Percentiles rank a stretch among this genome's conserved stretches.
phyloP scores from a whole-genome alignment of 2,888 invertebrate species.

The Monochamus alternatus region DNA sequence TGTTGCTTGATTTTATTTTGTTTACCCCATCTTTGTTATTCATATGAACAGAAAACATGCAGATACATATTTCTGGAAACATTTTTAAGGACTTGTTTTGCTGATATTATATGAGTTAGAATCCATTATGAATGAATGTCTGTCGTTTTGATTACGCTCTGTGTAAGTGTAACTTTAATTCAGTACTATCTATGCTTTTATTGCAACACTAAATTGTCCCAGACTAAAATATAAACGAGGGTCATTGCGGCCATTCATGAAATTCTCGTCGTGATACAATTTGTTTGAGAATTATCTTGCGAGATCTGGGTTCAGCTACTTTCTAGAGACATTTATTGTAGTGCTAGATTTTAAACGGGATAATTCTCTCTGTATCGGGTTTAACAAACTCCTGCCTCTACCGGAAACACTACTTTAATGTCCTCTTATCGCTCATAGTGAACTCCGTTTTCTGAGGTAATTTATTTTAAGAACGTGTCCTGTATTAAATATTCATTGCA shows the following conservation, averaged over 20 bases:
- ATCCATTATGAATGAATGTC: no score
- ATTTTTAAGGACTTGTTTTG: no score
- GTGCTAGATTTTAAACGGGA: conserved; percentile 9
- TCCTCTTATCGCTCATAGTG: conserved; percentile 1
- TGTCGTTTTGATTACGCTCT: no score
- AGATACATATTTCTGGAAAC: no score
- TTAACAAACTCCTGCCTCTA: conserved; percentile 3
- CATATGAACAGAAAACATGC: no score
- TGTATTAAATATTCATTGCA: background rate
- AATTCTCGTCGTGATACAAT: background rate
- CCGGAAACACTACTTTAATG: background rate
- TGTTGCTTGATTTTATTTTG: no score
- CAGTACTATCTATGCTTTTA: no score
- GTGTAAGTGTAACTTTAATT: no score
- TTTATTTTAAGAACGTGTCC: conserved; percentile 3
- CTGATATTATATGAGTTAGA: no score
- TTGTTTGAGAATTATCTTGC: conserved; percentile 8
- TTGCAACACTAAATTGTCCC: background rate
- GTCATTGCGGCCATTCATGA: background rate
- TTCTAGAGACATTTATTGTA: background rate
- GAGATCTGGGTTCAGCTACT: conserved; percentile 11
- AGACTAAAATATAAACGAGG: background rate
- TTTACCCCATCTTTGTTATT: no score
- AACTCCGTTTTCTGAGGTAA: conserved; percentile 4
- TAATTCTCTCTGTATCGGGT: conserved; percentile 16